These are phyloP conservation scores for Megalops cyprinoides DNA, from an alignment of 2,797 vertebrate species.

Conservation along the genomic window DNA sequence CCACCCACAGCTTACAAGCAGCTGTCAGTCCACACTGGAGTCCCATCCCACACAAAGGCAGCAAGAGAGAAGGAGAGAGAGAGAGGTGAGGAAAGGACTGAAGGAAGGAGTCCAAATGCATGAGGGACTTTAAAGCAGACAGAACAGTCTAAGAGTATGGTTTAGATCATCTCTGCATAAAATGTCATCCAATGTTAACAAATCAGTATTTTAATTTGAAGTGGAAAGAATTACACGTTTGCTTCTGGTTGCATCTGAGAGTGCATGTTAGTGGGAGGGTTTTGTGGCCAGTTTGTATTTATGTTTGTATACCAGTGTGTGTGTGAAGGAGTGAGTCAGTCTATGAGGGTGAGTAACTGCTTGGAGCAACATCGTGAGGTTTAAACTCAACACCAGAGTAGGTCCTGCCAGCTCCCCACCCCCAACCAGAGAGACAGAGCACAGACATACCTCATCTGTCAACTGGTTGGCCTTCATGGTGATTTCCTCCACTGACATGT, in stretches of 20 bases:
- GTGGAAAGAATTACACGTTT: neutral
- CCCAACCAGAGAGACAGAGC: neutral
- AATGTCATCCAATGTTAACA: neutral
- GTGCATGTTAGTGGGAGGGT: neutral
- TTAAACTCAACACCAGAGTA: neutral
- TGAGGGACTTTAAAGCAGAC: neutral
- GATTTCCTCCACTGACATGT: conserved; percentile 87
- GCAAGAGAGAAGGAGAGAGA: conserved; percentile 22
- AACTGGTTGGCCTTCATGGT: conserved; percentile 85
- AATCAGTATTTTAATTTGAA: neutral
- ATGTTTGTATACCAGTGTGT: neutral
- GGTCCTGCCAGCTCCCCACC: neutral
- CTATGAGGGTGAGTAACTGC: too few relatives aligned
- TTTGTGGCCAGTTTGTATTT: neutral
- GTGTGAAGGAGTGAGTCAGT: neutral
- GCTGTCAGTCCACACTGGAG: conserved; percentile 39
- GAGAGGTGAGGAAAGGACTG: conserved; percentile 4
- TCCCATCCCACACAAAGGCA: conserved; percentile 36
- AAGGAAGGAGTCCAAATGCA: neutral
- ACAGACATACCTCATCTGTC: conserved; percentile 88
- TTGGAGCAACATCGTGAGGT: neutral
- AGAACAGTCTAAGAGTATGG: neutral
- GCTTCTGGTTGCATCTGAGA: neutral
- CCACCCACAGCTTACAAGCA: conserved; percentile 39
- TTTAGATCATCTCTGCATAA: neutral